phyloP scores from a whole-genome alignment of 2,888 invertebrate genomes.

The Apodemia zela region DNA sequence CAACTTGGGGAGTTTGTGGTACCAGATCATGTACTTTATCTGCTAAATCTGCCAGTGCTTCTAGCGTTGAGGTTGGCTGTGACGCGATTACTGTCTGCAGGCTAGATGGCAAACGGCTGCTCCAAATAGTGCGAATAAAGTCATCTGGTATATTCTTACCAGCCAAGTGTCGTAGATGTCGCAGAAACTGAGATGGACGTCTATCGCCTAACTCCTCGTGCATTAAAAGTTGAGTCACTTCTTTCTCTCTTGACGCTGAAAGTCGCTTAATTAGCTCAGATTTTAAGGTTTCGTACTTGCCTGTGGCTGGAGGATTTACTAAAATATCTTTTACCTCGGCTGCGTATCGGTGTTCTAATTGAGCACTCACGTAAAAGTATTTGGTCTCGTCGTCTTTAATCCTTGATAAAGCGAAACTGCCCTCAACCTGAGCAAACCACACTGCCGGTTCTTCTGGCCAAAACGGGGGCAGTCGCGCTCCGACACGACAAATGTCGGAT shows the following conservation, averaged over 20 bases:
- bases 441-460: slow-evolving; percentile 25
- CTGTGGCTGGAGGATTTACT: slow-evolving; percentile 18
- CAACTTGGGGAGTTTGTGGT: no score
- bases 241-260: slow-evolving; percentile 15
- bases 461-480: slow-evolving; percentile 21
- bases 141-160: slow-evolving; percentile 24
- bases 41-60: not conserved
- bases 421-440: slow-evolving; percentile 26
- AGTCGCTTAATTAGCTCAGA: slow-evolving; percentile 19
- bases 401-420: slow-evolving; percentile 21
- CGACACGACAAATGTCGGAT: slow-evolving; percentile 18
- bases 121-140: slow-evolving; percentile 15
- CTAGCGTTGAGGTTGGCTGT: no score
- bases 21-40: not conserved
- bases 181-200: slow-evolving; percentile 28
- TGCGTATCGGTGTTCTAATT: slow-evolving; percentile 22
- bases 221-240: slow-evolving; percentile 19
- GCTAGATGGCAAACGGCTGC: no score
- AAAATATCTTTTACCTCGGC: slow-evolving; percentile 28
- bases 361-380: slow-evolving; percentile 22
- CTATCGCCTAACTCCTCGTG: slow-evolving; percentile 26
- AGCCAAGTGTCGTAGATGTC: slow-evolving; percentile 27
- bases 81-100: no score
- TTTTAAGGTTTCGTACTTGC: not conserved
- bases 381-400: slow-evolving; percentile 23